phyloP scores from a whole-genome alignment of 2,113 vertebrate genomes.

The Eptesicus fuscus region DNA sequence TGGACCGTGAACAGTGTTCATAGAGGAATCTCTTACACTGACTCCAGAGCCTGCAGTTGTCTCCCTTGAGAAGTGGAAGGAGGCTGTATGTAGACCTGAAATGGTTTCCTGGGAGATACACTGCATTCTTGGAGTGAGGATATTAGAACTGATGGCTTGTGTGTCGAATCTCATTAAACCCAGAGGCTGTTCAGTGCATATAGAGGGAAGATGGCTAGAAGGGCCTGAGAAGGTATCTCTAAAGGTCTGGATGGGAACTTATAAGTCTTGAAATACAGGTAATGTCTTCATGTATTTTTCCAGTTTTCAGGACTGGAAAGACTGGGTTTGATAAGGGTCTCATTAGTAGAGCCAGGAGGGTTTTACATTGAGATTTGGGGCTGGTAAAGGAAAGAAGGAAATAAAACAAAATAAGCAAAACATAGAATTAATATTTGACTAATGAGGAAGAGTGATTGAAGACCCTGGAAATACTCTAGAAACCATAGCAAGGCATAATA shows the following conservation, averaged over 20 bases:
- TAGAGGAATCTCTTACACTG: background rate
- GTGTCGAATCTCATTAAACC: background rate
- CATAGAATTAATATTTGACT: background rate
- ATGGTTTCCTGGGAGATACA: background rate
- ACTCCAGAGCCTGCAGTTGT: background rate
- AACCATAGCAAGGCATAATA: background rate
- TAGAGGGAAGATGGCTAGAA: background rate
- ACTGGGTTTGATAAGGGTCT: background rate
- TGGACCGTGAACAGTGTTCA: background rate
- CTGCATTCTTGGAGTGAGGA: background rate
- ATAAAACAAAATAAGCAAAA: constrained; percentile 1
- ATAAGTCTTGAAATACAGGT: background rate
- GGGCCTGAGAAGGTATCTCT: background rate
- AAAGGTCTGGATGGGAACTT: background rate
- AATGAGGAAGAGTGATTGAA: background rate
- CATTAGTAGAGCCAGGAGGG: background rate
- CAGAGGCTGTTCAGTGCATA: background rate
- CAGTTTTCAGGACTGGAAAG: background rate
- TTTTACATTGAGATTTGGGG: background rate
- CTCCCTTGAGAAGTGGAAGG: background rate
- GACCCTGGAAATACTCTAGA: background rate
- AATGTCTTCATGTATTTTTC: background rate
- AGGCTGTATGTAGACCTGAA: background rate
- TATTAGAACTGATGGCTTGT: background rate
- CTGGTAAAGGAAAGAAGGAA: constrained; percentile 1